These are phyloP conservation scores for Cuculus canorus DNA, from an alignment of 2,797 vertebrate genomes.

Conservation along the genomic window DNA sequence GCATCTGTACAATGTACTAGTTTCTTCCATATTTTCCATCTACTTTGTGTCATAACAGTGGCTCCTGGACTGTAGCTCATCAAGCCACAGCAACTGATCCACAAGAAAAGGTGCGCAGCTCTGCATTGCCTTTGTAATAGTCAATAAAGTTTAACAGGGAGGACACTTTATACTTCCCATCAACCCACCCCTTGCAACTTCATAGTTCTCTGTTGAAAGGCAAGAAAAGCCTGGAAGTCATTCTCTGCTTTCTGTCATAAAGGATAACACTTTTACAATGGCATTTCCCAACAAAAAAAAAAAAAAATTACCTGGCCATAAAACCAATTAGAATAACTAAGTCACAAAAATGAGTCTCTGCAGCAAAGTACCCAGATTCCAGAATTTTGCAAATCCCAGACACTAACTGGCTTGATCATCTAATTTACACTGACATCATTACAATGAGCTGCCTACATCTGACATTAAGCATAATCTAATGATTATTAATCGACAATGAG, in stretches of 20 bases:
- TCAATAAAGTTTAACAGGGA: background rate
- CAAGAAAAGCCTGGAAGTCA: background rate
- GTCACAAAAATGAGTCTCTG: background rate
- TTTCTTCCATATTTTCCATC: background rate
- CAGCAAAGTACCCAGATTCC: background rate
- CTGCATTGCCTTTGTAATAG: background rate
- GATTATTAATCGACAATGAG: slow-evolving; percentile 52
- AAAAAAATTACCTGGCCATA: background rate
- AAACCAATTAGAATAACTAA: background rate
- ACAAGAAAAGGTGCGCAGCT: background rate
- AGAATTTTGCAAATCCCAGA: background rate
- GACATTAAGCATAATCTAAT: slow-evolving; percentile 35
- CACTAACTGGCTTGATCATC: background rate
- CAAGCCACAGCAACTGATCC: background rate
- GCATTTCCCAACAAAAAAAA: background rate
- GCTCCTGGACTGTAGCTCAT: background rate
- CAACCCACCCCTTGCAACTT: background rate
- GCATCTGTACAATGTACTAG: background rate
- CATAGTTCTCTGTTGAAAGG: background rate
- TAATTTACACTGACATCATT: background rate
- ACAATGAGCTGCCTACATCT: background rate
- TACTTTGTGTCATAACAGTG: background rate
- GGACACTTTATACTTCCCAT: background rate
- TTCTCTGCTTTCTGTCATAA: background rate
- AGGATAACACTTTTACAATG: background rate